These are phyloP conservation scores for Lasioglossum marginatum DNA, from an alignment of 2,888 invertebrate species.

Conservation along the genomic window DNA sequence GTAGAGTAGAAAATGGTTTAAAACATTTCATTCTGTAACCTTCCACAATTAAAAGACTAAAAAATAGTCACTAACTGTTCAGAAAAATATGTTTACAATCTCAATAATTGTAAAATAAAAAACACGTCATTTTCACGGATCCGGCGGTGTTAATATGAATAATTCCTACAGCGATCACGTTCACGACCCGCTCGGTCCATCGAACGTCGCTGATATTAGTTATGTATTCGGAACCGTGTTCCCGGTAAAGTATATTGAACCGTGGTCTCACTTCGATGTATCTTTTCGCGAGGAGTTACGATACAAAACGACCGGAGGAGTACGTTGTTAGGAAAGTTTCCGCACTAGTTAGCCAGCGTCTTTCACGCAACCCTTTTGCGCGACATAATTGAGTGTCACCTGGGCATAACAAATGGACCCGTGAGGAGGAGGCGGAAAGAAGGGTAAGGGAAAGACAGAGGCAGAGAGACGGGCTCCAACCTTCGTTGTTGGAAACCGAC, in stretches of 20 bases:
- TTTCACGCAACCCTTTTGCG: slow-evolving; percentile 76
- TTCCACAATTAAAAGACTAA: background rate
- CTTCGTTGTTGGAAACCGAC: slow-evolving; percentile 70
- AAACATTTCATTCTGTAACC: background rate
- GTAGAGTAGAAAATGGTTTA: too few relatives aligned
- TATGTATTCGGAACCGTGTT: slow-evolving; percentile 57
- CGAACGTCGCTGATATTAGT: slow-evolving; percentile 51
- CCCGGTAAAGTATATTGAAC: slow-evolving; percentile 55
- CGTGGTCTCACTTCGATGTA: slow-evolving; percentile 60
- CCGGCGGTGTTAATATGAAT: background rate
- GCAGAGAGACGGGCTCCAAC: slow-evolving; percentile 58
- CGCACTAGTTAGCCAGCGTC: slow-evolving; percentile 75
- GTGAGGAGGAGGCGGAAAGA: slow-evolving; percentile 64
- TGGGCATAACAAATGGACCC: slow-evolving; percentile 82
- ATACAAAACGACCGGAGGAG: slow-evolving; percentile 49
- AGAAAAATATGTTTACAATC: background rate
- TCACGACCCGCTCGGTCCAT: slow-evolving; percentile 23
- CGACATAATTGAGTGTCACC: slow-evolving; percentile 83
- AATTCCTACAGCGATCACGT: background rate
- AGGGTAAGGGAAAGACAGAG: slow-evolving; percentile 57
- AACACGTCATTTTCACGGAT: background rate
- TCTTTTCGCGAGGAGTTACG: slow-evolving; percentile 53
- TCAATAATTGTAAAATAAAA: background rate
- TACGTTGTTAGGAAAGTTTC: slow-evolving; percentile 76
- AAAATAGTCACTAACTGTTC: background rate